These are phyloP conservation scores for Porites lobata DNA, from an alignment of 92 coral and sea anemone species.

Conservation along the genomic window DNA sequence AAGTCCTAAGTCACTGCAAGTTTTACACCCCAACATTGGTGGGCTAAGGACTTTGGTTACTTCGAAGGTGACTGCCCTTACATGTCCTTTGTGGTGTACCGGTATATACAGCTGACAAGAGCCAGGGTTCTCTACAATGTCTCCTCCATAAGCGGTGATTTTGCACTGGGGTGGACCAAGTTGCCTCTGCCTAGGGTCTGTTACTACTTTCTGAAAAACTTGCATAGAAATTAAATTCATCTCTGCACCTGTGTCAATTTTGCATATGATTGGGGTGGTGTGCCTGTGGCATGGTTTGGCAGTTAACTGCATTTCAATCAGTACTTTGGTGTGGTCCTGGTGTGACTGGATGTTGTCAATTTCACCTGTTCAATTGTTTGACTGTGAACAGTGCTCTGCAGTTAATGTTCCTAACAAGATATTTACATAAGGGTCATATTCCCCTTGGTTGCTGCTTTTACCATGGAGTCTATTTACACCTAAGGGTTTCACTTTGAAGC, in stretches of 20 bases:
- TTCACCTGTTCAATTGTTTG: background rate
- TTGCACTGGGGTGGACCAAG: conserved; percentile 38
- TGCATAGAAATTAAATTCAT: conserved; percentile 51
- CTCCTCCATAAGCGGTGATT: conserved; percentile 51
- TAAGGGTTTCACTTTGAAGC: conserved; percentile 1
- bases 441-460: background rate
- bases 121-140: conserved; percentile 40
- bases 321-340: conserved; percentile 42
- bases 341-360: conserved; percentile 8
- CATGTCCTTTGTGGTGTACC: conserved; percentile 25
- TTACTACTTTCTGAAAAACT: conserved; percentile 40
- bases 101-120: conserved; percentile 55
- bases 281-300: conserved; percentile 52
- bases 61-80: conserved; percentile 38
- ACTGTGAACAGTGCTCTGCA: background rate
- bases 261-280: conserved; percentile 52
- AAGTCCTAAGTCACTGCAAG: conserved; percentile 50
- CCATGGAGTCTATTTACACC: conserved; percentile 5
- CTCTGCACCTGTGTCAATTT: conserved; percentile 67
- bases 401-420: conserved; percentile 33
- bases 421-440: conserved; percentile 11
- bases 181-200: conserved; percentile 31
- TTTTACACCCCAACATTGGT: conserved; percentile 51
- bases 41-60: conserved; percentile 65
- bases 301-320: conserved; percentile 53